Base-by-base conservation (phyloP, 2,888 invertebrate genomes). In the Eustalomyia histrio region DNA sequence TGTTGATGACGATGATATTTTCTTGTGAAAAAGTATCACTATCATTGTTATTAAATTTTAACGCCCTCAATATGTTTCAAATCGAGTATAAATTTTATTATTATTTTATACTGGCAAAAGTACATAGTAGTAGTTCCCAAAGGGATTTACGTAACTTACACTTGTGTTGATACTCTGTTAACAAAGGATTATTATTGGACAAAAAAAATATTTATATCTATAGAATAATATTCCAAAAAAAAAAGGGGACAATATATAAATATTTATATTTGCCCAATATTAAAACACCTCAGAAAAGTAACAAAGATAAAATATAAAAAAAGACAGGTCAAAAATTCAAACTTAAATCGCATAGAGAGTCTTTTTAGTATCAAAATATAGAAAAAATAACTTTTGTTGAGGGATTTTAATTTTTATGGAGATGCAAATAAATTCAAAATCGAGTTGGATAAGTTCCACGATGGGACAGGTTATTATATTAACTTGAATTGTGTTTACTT, bases 1-100 rank as follows among this genome's bases (percentile, higher is more conserved):
- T 60, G 50, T 24, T 71, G 55, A 52, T 63, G 57, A 52, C 63
- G 47, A 29, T 69, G 55, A 57, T 18, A 14, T 65, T 72, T 57
- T 67, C 47, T 35, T 73, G 55, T 79, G 63, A 24, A 33, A 64
- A 55, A 73, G 43, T 73, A 69, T 64, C 65, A 53, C 53, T 64
- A 64, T 79, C 73, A 76, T 67, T 63, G 73, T 76, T 78, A 82
- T 84, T 82, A 76, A 79, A 80, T 81, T 74, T 83, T 80, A 75
- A 76, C 83, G 78, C 74, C 80, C 74, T 80, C 82, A 83, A 84
- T 83, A 83, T 83, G 83, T 84, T 83, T 83, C 76, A 78, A 72
- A 83, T 82, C 82, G 61, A 74, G 53, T 58, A 78, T 75, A 80
- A 76, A 75, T 75, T 78, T 83, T 75, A 71, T 71, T 76, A 76